Percentiles rank a stretch among this genome's conserved stretches.
Evolutionary conservation across 1,140 invertebrate species (phyloP).

Genomic region (Diabrotica virgifera): DNA sequence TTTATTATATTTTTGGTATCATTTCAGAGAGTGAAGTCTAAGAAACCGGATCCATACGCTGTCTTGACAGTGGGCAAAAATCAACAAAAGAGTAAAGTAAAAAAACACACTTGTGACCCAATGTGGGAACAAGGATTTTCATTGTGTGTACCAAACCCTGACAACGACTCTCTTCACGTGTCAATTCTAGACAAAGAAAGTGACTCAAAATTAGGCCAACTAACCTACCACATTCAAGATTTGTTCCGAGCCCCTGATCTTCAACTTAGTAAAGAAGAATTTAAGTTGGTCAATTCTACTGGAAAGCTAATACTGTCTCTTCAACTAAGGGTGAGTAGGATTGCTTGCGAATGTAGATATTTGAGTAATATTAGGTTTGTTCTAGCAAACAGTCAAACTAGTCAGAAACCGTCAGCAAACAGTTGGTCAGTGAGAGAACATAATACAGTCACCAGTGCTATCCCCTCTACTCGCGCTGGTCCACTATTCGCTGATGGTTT

Average conservation of each 20-base stretch:
- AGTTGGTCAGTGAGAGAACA: too few relatives aligned
- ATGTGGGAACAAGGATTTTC: slow-evolving; percentile 78
- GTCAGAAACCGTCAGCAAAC: too few relatives aligned
- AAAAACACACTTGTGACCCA: slow-evolving; percentile 68
- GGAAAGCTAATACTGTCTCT: slow-evolving; percentile 76
- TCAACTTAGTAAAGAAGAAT: slow-evolving; percentile 36
- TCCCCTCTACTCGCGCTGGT: too few relatives aligned
- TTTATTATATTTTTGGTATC: not conserved
- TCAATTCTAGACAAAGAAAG: slow-evolving; percentile 49
- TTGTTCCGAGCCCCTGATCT: slow-evolving; percentile 27
- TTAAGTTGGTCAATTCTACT: slow-evolving; percentile 55
- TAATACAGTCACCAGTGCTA: too few relatives aligned
- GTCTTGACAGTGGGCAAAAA: slow-evolving; percentile 68
- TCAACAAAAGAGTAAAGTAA: slow-evolving; percentile 64
- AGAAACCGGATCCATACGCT: slow-evolving; percentile 73
- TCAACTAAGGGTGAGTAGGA: slow-evolving; percentile 63
- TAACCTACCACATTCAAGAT: slow-evolving; percentile 31
- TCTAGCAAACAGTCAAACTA: too few relatives aligned
- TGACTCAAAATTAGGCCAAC: slow-evolving; percentile 28
- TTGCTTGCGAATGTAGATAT: too few relatives aligned
- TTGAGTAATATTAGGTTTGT: too few relatives aligned
- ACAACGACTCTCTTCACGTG: slow-evolving; percentile 75
- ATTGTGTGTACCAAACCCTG: slow-evolving; percentile 84
- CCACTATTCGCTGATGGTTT: too few relatives aligned
- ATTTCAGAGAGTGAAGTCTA: slow-evolving; percentile 61